phyloP scores from a whole-genome alignment of 2,888 invertebrate species.

The Ecliptopera silaceata region DNA sequence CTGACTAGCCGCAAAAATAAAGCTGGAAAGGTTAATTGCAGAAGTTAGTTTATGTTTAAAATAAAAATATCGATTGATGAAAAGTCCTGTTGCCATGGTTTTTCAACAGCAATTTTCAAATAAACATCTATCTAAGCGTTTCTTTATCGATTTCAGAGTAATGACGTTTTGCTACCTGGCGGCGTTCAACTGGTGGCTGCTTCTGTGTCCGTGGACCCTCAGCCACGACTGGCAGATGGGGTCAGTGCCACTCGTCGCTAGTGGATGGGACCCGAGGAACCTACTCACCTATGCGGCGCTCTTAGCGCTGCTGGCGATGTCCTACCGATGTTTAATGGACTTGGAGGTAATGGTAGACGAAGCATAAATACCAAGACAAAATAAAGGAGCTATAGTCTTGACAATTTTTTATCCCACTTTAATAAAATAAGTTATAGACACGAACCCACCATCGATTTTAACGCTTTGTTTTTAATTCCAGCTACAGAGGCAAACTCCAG shows the following conservation, averaged over 20 bases:
- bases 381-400: too few species aligned
- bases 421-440: too few species aligned
- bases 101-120: background rate
- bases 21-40: background rate
- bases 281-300: constrained; percentile 88
- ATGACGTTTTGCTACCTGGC: constrained; percentile 91
- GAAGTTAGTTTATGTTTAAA: too few species aligned
- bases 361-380: too few species aligned
- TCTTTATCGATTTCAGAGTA: constrained; percentile 77
- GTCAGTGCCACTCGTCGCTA: constrained; percentile 90
- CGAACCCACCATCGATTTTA: too few species aligned
- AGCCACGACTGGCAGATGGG: constrained; percentile 96
- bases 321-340: constrained; percentile 85
- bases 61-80: too few species aligned
- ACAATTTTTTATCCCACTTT: too few species aligned
- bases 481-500: constrained; percentile 86
- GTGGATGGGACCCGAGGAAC: constrained; percentile 88
- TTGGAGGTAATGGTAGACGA: constrained; percentile 86
- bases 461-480: constrained; percentile 32
- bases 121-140: too few species aligned
- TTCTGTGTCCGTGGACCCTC: constrained; percentile 88
- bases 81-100: background rate
- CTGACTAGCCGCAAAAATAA: background rate
- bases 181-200: constrained; percentile 90
- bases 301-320: constrained; percentile 84